Evolutionary conservation across 1,140 invertebrate species (phyloP).

Genomic region (Archegozetes longisetosus): DNA sequence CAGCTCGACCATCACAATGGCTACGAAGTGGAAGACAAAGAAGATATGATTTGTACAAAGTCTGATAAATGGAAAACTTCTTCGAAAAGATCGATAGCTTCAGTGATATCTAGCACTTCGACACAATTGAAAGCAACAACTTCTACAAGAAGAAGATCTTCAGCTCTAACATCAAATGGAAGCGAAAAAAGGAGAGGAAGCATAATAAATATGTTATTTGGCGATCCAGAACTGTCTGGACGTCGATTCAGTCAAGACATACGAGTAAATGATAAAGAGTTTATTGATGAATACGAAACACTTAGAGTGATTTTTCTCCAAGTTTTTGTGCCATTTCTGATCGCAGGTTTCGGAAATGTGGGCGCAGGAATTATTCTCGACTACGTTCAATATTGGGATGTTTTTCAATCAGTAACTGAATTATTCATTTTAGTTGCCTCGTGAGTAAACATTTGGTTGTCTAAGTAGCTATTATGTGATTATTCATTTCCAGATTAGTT

Average conservation of each 20-base stretch:
- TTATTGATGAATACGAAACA: not conserved
- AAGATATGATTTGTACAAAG: not conserved
- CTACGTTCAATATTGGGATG: slow-evolving; percentile 49
- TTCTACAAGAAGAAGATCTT: not conserved
- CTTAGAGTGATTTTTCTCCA: slow-evolving; percentile 20
- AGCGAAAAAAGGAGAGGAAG: not conserved
- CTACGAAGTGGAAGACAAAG: not conserved
- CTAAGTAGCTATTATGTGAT: too few relatives aligned
- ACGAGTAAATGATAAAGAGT: not conserved
- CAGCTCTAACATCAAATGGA: not conserved
- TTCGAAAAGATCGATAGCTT: not conserved
- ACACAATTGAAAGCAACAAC: not conserved
- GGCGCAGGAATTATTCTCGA: slow-evolving; percentile 35
- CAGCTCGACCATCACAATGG: not conserved
- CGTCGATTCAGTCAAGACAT: not conserved
- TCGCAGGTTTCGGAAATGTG: slow-evolving; percentile 35
- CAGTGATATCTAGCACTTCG: not conserved
- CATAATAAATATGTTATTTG: not conserved
- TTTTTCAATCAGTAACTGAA: slow-evolving; percentile 67
- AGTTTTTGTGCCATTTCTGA: slow-evolving; percentile 34
- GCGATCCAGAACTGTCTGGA: not conserved
- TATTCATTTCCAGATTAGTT: not conserved
- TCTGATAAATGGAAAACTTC: not conserved
- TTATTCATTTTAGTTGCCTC: slow-evolving; percentile 88
- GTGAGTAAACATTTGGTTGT: slow-evolving; percentile 55